These are phyloP conservation scores for Entomobrya proxima DNA, from an alignment of 2,888 invertebrate species.

Conservation along the genomic window DNA sequence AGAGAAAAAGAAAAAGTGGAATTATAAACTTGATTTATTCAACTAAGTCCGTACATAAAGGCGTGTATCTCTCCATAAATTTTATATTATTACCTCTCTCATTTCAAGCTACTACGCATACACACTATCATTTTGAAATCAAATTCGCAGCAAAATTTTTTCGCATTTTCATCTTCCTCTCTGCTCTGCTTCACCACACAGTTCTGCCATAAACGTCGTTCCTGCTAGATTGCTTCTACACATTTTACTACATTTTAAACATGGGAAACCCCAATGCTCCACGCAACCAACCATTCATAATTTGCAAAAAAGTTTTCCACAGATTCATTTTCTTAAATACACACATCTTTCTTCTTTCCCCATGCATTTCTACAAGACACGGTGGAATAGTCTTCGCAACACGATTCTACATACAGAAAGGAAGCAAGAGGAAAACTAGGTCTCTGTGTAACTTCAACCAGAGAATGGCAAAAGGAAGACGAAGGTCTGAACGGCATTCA, in stretches of 20 bases:
- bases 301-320: constrained; percentile 51
- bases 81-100: background rate
- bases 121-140: constrained; percentile 9
- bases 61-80: background rate
- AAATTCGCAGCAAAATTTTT: background rate
- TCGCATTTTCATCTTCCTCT: background rate
- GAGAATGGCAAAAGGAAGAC: constrained; percentile 51
- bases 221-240: too few species aligned
- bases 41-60: background rate
- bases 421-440: constrained; percentile 33
- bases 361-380: background rate
- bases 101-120: background rate
- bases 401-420: background rate
- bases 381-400: background rate
- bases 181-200: background rate
- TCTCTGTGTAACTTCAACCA: constrained; percentile 31
- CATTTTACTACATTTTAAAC: constrained; percentile 20
- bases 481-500: background rate
- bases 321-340: constrained; percentile 46
- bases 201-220: background rate
- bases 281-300: constrained; percentile 52
- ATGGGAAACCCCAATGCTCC: constrained; percentile 26
- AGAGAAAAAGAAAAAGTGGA: background rate
- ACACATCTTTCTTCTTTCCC: background rate
- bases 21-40: background rate